These are phyloP conservation scores for Sarcoramphus papa DNA, from an alignment of 2,797 vertebrate genomes.

Conservation along the genomic window DNA sequence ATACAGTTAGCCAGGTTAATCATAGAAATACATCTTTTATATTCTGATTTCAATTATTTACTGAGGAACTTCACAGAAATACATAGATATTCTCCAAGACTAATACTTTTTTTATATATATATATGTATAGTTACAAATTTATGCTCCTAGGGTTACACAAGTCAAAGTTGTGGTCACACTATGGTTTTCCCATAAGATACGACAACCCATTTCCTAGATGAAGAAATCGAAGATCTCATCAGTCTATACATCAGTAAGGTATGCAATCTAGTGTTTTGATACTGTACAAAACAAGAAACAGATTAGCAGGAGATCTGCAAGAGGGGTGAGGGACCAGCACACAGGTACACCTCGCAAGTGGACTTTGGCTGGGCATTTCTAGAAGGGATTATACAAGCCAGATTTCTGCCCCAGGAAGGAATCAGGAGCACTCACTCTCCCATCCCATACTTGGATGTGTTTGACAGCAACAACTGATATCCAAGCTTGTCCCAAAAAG, in stretches of 20 bases:
- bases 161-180: background rate
- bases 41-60: background rate
- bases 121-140: background rate
- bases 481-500: background rate
- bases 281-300: background rate
- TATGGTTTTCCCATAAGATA: background rate
- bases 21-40: background rate
- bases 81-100: background rate
- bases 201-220: background rate
- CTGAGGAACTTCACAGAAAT: background rate
- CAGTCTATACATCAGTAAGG: background rate
- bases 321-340: background rate
- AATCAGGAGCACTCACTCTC: background rate
- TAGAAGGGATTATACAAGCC: background rate
- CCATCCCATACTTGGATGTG: background rate
- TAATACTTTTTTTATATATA: background rate
- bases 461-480: background rate
- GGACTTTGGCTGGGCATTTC: background rate
- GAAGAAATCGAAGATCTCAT: background rate
- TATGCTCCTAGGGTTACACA: background rate
- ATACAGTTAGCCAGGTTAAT: background rate
- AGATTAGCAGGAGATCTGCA: background rate
- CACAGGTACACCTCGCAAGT: rapidly evolving
- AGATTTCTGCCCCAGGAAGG: background rate
- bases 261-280: background rate